These are phyloP conservation scores for Agrotis puta DNA, from an alignment of 2,888 invertebrate species.

Conservation along the genomic window DNA sequence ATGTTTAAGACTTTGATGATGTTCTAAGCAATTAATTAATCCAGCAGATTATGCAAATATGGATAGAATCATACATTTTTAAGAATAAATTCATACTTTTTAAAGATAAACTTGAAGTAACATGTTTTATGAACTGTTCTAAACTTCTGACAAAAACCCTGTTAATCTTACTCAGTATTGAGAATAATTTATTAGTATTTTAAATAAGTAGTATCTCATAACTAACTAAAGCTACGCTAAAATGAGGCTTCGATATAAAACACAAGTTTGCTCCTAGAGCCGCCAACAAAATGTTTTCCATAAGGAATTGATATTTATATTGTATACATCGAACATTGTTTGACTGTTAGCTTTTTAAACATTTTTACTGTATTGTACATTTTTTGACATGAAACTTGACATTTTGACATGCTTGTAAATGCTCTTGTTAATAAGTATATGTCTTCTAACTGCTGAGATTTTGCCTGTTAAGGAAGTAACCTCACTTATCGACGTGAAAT, in stretches of 20 bases:
- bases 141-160: no score
- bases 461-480: background rate
- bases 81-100: background rate
- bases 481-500: background rate
- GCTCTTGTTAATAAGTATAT: slow-evolving; percentile 6
- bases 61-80: no score
- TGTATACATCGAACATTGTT: slow-evolving; percentile 70
- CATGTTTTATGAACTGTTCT: background rate
- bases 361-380: slow-evolving; percentile 57
- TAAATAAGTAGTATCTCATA: background rate
- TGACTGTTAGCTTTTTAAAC: slow-evolving; percentile 67
- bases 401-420: slow-evolving; percentile 13
- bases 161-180: background rate
- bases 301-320: slow-evolving; percentile 69
- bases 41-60: no score
- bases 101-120: background rate
- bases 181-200: background rate
- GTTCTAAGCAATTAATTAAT: no score
- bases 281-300: slow-evolving; percentile 43
- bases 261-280: slow-evolving; percentile 24
- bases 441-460: background rate
- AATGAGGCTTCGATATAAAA: background rate
- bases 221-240: background rate
- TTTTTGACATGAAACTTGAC: slow-evolving; percentile 41
- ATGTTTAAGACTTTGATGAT: no score